These are phyloP conservation scores for Pontoporia blainvillei DNA, from an alignment of 2,113 vertebrate species.

Conservation along the genomic window DNA sequence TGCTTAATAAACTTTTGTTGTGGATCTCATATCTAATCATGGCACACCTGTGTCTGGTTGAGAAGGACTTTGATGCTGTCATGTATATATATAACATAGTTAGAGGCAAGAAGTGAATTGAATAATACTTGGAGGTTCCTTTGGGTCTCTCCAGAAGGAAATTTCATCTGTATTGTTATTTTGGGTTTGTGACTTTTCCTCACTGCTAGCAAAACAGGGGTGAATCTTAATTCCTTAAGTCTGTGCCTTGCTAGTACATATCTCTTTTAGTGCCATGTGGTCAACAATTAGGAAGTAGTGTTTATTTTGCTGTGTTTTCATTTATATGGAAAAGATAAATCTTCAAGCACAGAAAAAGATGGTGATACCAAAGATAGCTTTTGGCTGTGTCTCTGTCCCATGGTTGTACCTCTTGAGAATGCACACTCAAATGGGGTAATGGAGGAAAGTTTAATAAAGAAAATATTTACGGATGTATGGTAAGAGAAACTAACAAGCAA, in stretches of 20 bases:
- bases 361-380: neutral
- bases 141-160: neutral
- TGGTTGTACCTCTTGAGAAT: neutral
- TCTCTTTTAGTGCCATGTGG: neutral
- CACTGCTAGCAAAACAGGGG: neutral
- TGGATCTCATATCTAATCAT: neutral
- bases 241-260: neutral
- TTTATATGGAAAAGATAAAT: neutral
- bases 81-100: neutral
- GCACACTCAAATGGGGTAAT: neutral
- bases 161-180: neutral
- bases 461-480: neutral
- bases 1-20: neutral
- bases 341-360: neutral
- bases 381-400: neutral
- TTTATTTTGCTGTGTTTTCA: constrained; percentile 9
- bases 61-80: neutral
- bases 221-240: neutral
- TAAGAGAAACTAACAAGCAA: neutral
- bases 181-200: neutral
- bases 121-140: neutral
- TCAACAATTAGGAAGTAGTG: constrained; percentile 23
- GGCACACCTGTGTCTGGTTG: neutral
- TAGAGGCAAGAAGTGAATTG: neutral
- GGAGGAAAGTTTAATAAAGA: neutral